Conservation (phyloP, 1,140 invertebrate species). For the Diploscapter pachys region DNA sequence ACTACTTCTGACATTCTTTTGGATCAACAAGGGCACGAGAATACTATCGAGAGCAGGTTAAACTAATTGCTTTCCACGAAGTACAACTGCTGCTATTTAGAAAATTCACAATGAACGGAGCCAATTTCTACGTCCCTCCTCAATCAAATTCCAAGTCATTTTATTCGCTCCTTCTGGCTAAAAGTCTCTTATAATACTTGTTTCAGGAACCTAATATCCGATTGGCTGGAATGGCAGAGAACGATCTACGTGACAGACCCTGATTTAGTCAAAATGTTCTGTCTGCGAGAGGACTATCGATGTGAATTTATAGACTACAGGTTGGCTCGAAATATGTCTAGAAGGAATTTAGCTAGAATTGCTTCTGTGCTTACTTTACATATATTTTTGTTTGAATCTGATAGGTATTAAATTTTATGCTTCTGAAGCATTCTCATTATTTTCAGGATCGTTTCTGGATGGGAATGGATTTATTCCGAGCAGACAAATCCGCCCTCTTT, state of each 20-base stretch:
- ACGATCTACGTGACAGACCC: conserved; percentile 42
- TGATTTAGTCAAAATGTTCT: conserved; percentile 43
- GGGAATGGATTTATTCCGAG: conserved; percentile 45
- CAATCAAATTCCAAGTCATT: conserved; percentile 4
- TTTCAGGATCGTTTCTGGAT: conserved; percentile 38
- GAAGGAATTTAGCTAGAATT: too few species aligned
- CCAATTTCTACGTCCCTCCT: conserved; percentile 38
- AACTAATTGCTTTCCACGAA: not conserved
- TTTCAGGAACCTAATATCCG: not conserved
- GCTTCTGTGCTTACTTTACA: too few species aligned
- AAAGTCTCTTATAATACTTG: not conserved
- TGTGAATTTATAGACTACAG: conserved; percentile 37
- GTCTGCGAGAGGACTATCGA: conserved; percentile 27
- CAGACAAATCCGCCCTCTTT: conserved; percentile 34
- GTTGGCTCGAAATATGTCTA: conserved; percentile 11
- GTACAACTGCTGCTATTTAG: not conserved
- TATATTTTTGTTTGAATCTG: not conserved
- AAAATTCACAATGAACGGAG: conserved; percentile 40
- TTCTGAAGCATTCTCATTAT: conserved; percentile 7
- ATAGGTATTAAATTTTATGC: not conserved
- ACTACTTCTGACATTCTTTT: conserved; percentile 27
- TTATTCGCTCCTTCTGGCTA: not conserved
- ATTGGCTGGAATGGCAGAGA: conserved; percentile 40
- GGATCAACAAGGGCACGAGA: conserved; percentile 38
- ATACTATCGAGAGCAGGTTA: not conserved